Percentiles rank a stretch among this genome's conserved stretches.
These are phyloP conservation scores for Biston stratarius DNA, from an alignment of 2,888 invertebrate genomes.

Conservation along the genomic window DNA sequence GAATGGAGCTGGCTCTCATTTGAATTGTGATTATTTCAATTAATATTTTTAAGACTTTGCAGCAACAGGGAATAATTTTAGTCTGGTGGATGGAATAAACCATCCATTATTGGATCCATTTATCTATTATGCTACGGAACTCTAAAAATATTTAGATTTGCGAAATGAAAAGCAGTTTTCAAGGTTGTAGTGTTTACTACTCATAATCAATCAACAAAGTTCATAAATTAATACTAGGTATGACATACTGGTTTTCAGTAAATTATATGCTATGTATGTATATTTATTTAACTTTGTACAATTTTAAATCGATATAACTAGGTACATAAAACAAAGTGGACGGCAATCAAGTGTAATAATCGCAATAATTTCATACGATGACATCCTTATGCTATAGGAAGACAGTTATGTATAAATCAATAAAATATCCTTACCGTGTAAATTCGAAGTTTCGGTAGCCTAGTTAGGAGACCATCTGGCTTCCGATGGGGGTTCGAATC, in stretches of 20 bases:
- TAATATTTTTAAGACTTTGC: no score
- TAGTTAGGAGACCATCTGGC: no score
- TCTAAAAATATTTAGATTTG: conserved; percentile 2
- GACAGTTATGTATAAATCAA: neutral
- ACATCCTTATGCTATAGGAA: conserved; percentile 23
- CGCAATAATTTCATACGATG: neutral
- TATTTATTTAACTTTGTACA: conserved; percentile 23
- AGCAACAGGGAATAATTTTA: no score
- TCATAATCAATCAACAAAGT: conserved; percentile 69
- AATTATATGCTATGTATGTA: conserved; percentile 20
- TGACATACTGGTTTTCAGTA: conserved; percentile 36
- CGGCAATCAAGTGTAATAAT: conserved; percentile 22
- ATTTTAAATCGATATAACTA: conserved; percentile 5
- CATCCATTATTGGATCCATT: no score
- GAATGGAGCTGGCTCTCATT: no score
- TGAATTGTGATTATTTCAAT: no score
- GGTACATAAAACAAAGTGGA: conserved; percentile 24
- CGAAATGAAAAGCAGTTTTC: conserved; percentile 46
- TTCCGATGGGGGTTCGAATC: no score
- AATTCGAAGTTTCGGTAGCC: no score
- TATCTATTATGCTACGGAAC: neutral
- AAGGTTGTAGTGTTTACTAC: conserved; percentile 64
- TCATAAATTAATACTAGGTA: conserved; percentile 66
- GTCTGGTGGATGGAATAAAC: no score
- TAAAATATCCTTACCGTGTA: no score